Conservation (phyloP, 2,888 invertebrate species). For the Andrena bicolor region DNA sequence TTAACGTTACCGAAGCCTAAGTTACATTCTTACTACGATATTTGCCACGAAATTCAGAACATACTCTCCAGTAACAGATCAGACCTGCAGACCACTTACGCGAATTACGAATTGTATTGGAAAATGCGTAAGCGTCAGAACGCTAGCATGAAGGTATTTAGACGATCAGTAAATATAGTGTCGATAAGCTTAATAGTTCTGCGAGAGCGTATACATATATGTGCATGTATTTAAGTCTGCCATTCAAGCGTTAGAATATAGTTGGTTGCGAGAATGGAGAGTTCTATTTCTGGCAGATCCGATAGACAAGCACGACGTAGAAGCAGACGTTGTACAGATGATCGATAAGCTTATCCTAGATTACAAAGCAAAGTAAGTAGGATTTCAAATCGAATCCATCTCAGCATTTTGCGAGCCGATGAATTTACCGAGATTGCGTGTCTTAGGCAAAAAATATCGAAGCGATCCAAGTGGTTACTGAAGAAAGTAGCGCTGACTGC, state of each 20-base stretch:
- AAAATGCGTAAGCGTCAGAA: slow-evolving; percentile 80
- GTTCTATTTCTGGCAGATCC: slow-evolving; percentile 88
- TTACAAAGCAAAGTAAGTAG: slow-evolving; percentile 63
- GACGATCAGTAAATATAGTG: slow-evolving; percentile 6
- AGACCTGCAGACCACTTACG: slow-evolving; percentile 76
- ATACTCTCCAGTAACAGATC: slow-evolving; percentile 76
- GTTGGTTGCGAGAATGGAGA: slow-evolving; percentile 89
- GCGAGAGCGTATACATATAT: slow-evolving; percentile 1
- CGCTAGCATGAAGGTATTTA: slow-evolving; percentile 78
- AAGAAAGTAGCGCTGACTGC: slow-evolving; percentile 84
- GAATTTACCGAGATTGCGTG: slow-evolving; percentile 75
- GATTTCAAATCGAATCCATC: neutral
- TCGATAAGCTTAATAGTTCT: slow-evolving; percentile 5
- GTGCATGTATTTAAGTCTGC: slow-evolving; percentile 85
- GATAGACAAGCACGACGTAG: slow-evolving; percentile 83
- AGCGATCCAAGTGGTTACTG: slow-evolving; percentile 83
- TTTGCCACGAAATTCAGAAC: slow-evolving; percentile 78
- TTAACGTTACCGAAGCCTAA: slow-evolving; percentile 78
- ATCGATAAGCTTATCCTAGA: slow-evolving; percentile 86
- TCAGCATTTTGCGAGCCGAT: slow-evolving; percentile 63
- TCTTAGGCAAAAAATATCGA: slow-evolving; percentile 70
- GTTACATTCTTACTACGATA: slow-evolving; percentile 75
- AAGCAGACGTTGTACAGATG: slow-evolving; percentile 84
- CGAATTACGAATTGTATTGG: slow-evolving; percentile 78
- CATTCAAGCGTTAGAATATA: slow-evolving; percentile 87